Evolutionary conservation across 92 coral and sea anemone species (phyloP).

Genomic region (Paragorgia papillata): DNA sequence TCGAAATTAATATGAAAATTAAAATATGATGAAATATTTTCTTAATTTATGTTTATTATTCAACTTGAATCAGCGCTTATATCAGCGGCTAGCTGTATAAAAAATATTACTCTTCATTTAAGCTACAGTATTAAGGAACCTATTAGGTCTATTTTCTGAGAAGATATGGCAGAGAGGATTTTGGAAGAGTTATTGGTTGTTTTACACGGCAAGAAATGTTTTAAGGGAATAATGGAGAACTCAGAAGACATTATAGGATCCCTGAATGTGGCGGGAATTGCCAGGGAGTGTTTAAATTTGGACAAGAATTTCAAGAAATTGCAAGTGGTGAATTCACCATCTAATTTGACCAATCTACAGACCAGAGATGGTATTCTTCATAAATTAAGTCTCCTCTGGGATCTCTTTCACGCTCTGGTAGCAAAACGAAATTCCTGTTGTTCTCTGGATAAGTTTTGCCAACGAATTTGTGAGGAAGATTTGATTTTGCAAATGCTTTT

Average conservation of each 20-base stretch:
- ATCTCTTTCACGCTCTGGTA: neutral
- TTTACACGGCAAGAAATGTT: neutral
- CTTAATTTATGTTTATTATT: no score
- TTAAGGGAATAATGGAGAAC: neutral
- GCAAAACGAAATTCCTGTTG: neutral
- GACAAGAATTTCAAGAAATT: neutral
- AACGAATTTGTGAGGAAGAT: neutral
- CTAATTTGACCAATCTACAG: neutral
- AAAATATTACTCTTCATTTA: no score
- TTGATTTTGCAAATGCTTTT: neutral
- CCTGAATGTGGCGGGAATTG: neutral
- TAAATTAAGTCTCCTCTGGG: neutral
- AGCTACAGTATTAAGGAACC: no score
- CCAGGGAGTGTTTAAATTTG: neutral
- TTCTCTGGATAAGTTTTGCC: neutral
- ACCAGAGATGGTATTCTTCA: constrained; percentile 2
- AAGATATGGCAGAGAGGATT: neutral
- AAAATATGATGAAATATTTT: no score
- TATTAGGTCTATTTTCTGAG: no score
- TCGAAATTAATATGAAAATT: no score
- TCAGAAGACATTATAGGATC: neutral
- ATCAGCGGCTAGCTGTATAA: no score
- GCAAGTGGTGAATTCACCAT: neutral
- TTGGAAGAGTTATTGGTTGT: neutral
- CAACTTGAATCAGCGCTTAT: no score